A percentile compares a stretch with the other conserved stretches of the same genome.
Conservation (phyloP, 2,113 vertebrate genomes). For the Eleginops maclovinus region DNA sequence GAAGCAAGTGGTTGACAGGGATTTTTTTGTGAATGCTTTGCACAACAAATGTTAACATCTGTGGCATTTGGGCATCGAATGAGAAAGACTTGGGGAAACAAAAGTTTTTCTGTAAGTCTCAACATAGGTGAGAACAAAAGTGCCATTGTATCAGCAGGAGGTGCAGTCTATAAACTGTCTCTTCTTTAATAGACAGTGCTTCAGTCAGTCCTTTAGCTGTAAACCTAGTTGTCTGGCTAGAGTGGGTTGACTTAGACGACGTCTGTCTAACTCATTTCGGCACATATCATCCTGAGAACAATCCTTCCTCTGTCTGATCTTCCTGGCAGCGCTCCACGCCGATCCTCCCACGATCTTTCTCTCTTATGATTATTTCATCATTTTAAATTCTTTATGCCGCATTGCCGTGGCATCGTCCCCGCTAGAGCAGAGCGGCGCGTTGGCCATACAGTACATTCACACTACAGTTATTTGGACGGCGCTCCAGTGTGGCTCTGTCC, state of each 20-base stretch:
- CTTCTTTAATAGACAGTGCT: slow-evolving; percentile 33
- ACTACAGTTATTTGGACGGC: slow-evolving; percentile 95
- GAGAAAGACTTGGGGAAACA: slow-evolving; percentile 15
- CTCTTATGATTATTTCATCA: slow-evolving; percentile 81
- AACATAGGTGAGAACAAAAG: slow-evolving; percentile 30
- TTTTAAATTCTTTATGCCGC: slow-evolving; percentile 81
- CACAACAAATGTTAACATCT: slow-evolving; percentile 52
- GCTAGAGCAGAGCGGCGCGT: slow-evolving; percentile 67
- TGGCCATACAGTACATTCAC: slow-evolving; percentile 81
- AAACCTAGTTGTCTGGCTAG: slow-evolving; percentile 59
- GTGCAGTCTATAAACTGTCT: slow-evolving; percentile 35
- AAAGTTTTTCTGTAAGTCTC: slow-evolving; percentile 26
- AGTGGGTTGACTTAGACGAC: slow-evolving; percentile 47
- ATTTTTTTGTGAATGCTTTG: slow-evolving; percentile 46
- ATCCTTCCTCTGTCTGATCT: slow-evolving; percentile 73
- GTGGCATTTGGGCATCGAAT: slow-evolving; percentile 50
- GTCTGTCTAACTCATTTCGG: slow-evolving; percentile 50
- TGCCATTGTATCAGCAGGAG: slow-evolving; percentile 32
- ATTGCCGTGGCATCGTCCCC: slow-evolving; percentile 62
- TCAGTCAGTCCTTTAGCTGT: slow-evolving; percentile 47
- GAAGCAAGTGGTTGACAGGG: background rate
- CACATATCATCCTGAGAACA: slow-evolving; percentile 61
- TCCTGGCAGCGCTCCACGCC: slow-evolving; percentile 65
- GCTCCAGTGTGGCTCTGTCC: slow-evolving; percentile 89
- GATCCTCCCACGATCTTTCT: slow-evolving; percentile 63